A percentile compares a stretch with the other conserved stretches of the same genome.
Evolutionary conservation across 2,113 vertebrate genomes (phyloP).

Genomic region (Mormoops blainvillei): DNA sequence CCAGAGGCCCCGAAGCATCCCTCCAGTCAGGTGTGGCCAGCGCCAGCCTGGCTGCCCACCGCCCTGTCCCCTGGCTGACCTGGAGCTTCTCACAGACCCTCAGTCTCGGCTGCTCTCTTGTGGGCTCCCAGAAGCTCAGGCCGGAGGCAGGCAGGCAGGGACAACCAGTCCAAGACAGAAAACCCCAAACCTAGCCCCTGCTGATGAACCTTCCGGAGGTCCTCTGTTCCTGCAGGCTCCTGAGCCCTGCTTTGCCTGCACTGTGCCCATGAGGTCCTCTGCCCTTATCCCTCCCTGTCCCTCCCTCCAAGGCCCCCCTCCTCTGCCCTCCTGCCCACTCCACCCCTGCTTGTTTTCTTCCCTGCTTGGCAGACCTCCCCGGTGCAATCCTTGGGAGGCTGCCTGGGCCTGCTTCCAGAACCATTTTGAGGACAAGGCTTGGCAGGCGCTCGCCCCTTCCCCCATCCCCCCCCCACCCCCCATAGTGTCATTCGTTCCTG

Average conservation of each 20-base stretch:
- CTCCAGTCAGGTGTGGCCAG: neutral
- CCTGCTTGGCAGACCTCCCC: conserved; percentile 58
- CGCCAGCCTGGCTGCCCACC: neutral
- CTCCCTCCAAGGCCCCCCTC: neutral
- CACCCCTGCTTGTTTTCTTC: conserved; percentile 31
- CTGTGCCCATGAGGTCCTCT: neutral
- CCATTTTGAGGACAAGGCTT: neutral
- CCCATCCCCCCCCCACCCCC: neutral
- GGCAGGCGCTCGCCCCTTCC: neutral
- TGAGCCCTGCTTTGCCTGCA: neutral
- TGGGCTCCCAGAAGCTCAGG: neutral
- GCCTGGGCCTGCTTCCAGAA: conserved; percentile 46
- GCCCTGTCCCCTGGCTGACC: conserved; percentile 30
- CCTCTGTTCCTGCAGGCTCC: neutral
- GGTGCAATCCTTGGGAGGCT: conserved; percentile 28
- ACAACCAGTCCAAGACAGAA: neutral
- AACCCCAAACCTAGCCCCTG: neutral
- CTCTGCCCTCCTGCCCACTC: neutral
- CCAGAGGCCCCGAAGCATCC: neutral
- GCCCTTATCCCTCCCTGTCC: too few relatives aligned
- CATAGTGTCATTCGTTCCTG: neutral
- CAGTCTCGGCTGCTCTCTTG: neutral
- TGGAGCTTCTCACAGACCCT: neutral
- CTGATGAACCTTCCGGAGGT: neutral
- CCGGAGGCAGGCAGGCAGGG: neutral